Percentiles rank a stretch among this genome's conserved stretches.
Conservation (phyloP, 2,888 invertebrate species). For the Tryphoninae sp. region DNA sequence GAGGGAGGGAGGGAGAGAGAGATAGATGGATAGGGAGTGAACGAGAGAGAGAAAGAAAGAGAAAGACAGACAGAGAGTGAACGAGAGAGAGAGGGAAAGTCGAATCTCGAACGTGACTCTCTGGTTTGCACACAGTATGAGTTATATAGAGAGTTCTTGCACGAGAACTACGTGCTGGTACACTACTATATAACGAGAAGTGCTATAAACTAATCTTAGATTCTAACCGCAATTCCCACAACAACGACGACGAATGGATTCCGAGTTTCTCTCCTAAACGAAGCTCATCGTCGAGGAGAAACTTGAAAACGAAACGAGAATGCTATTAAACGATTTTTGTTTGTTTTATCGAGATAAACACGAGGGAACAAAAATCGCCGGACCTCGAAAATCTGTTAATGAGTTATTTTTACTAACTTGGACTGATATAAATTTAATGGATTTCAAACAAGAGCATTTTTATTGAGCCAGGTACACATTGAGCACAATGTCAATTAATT, state of each 20-base stretch:
- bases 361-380: background rate
- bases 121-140: conserved; percentile 19
- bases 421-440: background rate
- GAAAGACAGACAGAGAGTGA: too few relatives aligned
- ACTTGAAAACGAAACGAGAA: conserved; percentile 12
- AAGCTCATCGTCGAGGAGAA: conserved; percentile 2
- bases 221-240: conserved; percentile 45
- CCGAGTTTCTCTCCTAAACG: conserved; percentile 17
- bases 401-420: background rate
- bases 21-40: too few relatives aligned
- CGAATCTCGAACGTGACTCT: conserved; percentile 54
- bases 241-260: conserved; percentile 37
- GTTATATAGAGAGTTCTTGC: conserved; percentile 35
- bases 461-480: background rate
- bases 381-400: background rate
- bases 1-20: too few relatives aligned
- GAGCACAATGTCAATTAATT: too few relatives aligned
- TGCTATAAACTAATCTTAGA: conserved; percentile 53
- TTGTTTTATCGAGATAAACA: background rate
- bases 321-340: background rate
- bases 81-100: background rate
- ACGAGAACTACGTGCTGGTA: conserved; percentile 12
- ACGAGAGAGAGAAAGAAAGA: background rate
- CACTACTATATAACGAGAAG: conserved; percentile 38
- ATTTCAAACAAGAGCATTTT: background rate